A percentile compares a stretch with the other conserved stretches of the same genome.
phyloP scores from a whole-genome alignment of 1,140 invertebrate species.

The Maniola jurtina region DNA sequence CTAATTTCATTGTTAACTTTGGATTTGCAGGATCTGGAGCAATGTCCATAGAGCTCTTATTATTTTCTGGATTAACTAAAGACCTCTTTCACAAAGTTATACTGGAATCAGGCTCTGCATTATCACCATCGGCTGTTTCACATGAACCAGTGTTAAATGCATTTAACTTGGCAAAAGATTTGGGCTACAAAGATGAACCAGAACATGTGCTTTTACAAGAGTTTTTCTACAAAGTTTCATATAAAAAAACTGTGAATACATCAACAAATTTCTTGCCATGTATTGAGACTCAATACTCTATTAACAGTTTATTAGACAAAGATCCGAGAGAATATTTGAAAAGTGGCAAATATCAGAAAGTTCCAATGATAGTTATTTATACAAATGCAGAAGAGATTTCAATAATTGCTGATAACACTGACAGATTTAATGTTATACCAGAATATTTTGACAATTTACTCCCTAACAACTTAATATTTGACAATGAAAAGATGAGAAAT shows the following conservation, averaged over 20 bases:
- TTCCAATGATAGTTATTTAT: constrained; percentile 53
- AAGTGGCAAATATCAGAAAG: constrained; percentile 41
- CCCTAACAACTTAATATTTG: constrained; percentile 56
- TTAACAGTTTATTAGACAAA: constrained; percentile 42
- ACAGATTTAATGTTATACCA: constrained; percentile 40
- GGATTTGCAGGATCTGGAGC: constrained; percentile 78
- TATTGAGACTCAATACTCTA: constrained; percentile 41
- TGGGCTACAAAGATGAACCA: constrained; percentile 44
- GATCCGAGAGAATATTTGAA: constrained; percentile 49
- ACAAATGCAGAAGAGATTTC: constrained; percentile 36
- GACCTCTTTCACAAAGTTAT: constrained; percentile 57
- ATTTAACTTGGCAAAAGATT: constrained; percentile 31
- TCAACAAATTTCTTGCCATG: constrained; percentile 52
- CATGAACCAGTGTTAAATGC: constrained; percentile 45
- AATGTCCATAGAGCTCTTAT: constrained; percentile 46
- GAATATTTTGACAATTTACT: constrained; percentile 47
- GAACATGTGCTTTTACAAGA: constrained; percentile 29
- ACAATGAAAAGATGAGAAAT: constrained; percentile 33
- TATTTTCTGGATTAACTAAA: constrained; percentile 45
- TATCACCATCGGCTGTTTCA: constrained; percentile 50
- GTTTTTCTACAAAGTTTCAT: constrained; percentile 41
- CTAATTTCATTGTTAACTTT: no score
- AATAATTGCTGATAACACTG: constrained; percentile 32
- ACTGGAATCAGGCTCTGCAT: constrained; percentile 58
- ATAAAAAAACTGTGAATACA: constrained; percentile 33